Evolutionary conservation across 1,140 invertebrate species (phyloP).

Genomic region (Hylaeus anthracinus): DNA sequence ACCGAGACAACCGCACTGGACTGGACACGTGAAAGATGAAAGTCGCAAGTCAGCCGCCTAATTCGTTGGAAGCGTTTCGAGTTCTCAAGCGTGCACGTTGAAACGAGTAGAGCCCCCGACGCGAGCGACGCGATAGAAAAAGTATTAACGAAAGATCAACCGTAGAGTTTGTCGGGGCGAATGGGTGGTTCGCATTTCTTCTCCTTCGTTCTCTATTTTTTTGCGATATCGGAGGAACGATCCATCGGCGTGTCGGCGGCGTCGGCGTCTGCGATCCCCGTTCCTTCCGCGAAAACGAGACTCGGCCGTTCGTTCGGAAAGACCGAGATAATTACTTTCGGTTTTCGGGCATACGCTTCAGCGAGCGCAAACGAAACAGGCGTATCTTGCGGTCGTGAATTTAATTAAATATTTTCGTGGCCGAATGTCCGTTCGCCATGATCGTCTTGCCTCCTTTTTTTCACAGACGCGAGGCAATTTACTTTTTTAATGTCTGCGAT

Average conservation of each 20-base stretch:
- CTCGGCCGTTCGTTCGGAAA: conserved; percentile 60
- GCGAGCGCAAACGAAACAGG: conserved; percentile 67
- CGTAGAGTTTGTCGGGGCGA: conserved; percentile 5
- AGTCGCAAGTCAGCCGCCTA: conserved; percentile 44
- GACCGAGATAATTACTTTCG: conserved; percentile 75
- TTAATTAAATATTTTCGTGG: conserved; percentile 79
- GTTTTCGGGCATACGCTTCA: conserved; percentile 64
- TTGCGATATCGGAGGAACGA: conserved; percentile 46
- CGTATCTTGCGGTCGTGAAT: conserved; percentile 78
- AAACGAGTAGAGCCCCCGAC: not conserved
- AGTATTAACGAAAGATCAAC: conserved; percentile 32
- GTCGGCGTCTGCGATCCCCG: conserved; percentile 22
- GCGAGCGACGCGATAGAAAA: conserved; percentile 1
- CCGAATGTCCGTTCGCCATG: conserved; percentile 72
- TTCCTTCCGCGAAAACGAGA: conserved; percentile 61
- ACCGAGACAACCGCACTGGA: too few species aligned
- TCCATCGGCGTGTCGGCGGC: conserved; percentile 44
- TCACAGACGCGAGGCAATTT: conserved; percentile 75
- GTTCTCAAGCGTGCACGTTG: conserved; percentile 9
- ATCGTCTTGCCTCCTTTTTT: conserved; percentile 64
- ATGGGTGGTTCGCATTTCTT: conserved; percentile 38
- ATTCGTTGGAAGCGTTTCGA: conserved; percentile 38
- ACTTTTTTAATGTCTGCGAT: conserved; percentile 78
- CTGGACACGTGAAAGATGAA: not conserved
- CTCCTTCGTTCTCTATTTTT: not conserved